Evolutionary conservation across 1,140 invertebrate genomes (phyloP), one percentile per base, ranked within the genome.

Genomic region (Theocolax elegans): DNA sequence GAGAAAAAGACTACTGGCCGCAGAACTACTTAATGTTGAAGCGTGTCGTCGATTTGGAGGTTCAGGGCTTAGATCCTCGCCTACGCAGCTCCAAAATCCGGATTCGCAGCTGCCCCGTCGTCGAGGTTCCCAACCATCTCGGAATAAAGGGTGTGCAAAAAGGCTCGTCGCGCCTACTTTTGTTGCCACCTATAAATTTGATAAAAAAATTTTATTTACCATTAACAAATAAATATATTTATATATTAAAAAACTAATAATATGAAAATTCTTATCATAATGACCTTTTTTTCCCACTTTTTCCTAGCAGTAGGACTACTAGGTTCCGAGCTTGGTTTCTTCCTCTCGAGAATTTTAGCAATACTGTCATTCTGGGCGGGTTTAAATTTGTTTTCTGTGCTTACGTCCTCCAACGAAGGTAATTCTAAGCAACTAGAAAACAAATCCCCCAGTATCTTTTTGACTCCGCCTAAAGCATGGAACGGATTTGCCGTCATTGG

Each of bases 21-120:
- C 90, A 9, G 88, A 89, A 51, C 86, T 88, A 69, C 87, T 88
- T 0, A 89, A 76, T 0, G 87, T 89, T 1, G 87, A 87, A 0
- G 87, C 78, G 44, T 85, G 80, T 1, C 82, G 80, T 12, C 81
- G 80, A 72, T 83, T 85, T 13, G 79, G 81, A 19, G 86, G 81
- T 46, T 88, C 87, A 0, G 87, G 85, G 71, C 86, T 85, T 7
- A 88, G 74, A 60, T 93, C 92, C 78, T 93, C 92, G 75, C 92
- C 92, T 42, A 93, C 91, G 75, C 92, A 93, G 27, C 93, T 95
- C 86, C 94, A 96, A 76, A 95, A 95, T 1, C 94, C 94, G 31
- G 92, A 94, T 81, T 96, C 94, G 76, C 94, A 95, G 9, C 93
- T 95, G n/a, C 93, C 93, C 38, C 93, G 87, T 12, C 94, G 86